phyloP scores from a whole-genome alignment of 2,113 vertebrate species.

The Phocoena sinus region DNA sequence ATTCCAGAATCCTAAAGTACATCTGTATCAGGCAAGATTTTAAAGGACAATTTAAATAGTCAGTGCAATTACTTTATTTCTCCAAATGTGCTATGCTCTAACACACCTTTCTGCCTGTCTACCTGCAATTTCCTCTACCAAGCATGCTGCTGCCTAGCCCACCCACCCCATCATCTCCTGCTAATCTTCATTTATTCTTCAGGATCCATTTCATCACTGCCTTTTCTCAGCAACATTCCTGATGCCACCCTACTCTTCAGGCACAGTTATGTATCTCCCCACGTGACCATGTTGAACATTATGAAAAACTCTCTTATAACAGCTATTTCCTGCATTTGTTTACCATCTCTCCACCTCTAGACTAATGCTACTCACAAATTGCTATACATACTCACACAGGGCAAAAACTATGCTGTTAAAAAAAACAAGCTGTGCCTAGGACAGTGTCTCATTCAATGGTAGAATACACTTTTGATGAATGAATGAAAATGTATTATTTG shows the following conservation, averaged over 20 bases:
- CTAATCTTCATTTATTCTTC: background rate
- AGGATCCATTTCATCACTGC: background rate
- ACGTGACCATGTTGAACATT: background rate
- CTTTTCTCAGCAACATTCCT: background rate
- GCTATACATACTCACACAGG: background rate
- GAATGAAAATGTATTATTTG: background rate
- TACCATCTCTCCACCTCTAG: background rate
- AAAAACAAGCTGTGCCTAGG: background rate
- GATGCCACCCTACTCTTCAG: background rate
- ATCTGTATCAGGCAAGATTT: background rate
- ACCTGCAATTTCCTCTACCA: background rate
- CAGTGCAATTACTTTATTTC: background rate
- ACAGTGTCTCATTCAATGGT: background rate
- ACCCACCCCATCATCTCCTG: background rate
- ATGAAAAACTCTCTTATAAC: background rate
- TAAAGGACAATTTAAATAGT: background rate
- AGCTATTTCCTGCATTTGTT: background rate
- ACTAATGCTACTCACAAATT: background rate
- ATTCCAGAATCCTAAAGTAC: background rate
- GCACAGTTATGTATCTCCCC: background rate
- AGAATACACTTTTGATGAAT: background rate
- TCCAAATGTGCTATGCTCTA: background rate
- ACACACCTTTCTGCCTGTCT: background rate
- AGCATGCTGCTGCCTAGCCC: rapidly evolving
- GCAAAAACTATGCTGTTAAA: background rate